These are phyloP conservation scores for Patella ulyssiponensis DNA, from an alignment of 2,888 invertebrate genomes.

Conservation along the genomic window DNA sequence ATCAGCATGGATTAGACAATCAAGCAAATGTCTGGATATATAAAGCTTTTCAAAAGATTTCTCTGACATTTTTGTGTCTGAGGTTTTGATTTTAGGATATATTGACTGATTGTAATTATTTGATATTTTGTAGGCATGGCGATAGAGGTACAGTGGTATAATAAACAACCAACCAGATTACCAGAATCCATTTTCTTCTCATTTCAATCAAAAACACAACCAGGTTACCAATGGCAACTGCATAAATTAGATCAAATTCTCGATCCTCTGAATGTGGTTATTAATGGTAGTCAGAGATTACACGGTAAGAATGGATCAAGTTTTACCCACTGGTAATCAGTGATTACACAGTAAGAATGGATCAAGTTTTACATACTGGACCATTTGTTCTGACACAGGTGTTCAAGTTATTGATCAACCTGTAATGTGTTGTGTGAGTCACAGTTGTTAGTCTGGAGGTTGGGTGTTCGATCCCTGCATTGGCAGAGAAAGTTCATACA, in stretches of 20 bases:
- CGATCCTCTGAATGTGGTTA: conserved; percentile 58
- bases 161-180: conserved; percentile 62
- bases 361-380: not conserved
- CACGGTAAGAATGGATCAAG: conserved; percentile 49
- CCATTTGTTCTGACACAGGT: not conserved
- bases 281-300: conserved; percentile 63
- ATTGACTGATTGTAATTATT: no score
- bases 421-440: not conserved
- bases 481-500: no score
- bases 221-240: conserved; percentile 46
- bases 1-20: no score
- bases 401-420: no score
- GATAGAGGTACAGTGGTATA: conserved; percentile 59
- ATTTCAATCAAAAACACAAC: conserved; percentile 47
- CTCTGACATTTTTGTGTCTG: no score
- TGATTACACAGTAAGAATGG: conserved; percentile 55
- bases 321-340: conserved; percentile 45
- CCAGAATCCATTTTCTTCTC: conserved; percentile 60
- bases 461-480: no score
- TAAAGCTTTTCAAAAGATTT: no score
- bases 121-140: conserved; percentile 46
- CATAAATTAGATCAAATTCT: conserved; percentile 55
- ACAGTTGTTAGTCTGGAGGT: no score
- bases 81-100: no score
- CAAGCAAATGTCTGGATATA: no score